Conservation (phyloP, 1,140 invertebrate genomes). For the Cydia amplana region DNA sequence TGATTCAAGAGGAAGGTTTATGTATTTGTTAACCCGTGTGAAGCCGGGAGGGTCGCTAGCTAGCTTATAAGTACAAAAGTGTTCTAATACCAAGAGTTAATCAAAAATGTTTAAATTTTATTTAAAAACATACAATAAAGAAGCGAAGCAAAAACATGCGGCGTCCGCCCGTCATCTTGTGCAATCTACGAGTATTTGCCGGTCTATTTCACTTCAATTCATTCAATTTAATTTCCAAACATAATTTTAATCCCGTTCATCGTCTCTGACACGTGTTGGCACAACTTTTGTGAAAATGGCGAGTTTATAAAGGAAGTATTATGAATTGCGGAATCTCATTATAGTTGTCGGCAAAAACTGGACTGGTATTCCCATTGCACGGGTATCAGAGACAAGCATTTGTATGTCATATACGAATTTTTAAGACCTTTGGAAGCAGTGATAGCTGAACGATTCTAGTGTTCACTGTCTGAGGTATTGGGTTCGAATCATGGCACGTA, state of each 20-base stretch:
- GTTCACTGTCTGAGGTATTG: no score
- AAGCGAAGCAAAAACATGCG: neutral
- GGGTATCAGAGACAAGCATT: neutral
- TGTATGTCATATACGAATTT: neutral
- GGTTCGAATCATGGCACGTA: no score
- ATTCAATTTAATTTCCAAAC: constrained; percentile 6
- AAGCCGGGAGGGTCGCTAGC: no score
- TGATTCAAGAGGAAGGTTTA: no score
- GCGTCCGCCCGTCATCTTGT: neutral
- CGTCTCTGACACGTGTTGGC: constrained; percentile 1
- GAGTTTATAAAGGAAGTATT: constrained; percentile 1
- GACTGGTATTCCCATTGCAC: neutral
- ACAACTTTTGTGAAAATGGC: constrained; percentile 18
- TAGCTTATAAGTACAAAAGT: no score
- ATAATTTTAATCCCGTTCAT: constrained; percentile 10
- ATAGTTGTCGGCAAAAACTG: constrained; percentile 1
- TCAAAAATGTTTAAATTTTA: no score
- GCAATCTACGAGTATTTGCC: neutral
- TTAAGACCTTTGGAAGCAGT: neutral
- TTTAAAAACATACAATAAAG: neutral
- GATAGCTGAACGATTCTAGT: no score
- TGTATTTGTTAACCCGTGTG: no score
- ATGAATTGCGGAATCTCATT: constrained; percentile 5
- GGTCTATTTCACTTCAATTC: constrained; percentile 3
- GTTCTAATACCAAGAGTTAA: no score